A percentile compares a stretch with the other conserved stretches of the same genome.
Evolutionary conservation across 2,113 vertebrate species (phyloP).

Genomic region (zebrafish (Danio rerio)): GRCz12tu NC_133197.1:10078501-10079000

Average conservation of each 20-base stretch:
- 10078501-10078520: conserved; percentile 46
- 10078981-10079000: conserved; percentile 76
- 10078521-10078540: conserved; percentile 57
- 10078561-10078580: conserved; percentile 83
- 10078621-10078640: conserved; percentile 80
- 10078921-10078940: conserved; percentile 72
- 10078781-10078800: conserved; percentile 91
- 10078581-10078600: conserved; percentile 87
- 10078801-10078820: conserved; percentile 82
- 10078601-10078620: conserved; percentile 82
- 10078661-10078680: background rate
- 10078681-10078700: too few relatives aligned
- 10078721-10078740: conserved; percentile 83
- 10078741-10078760: conserved; percentile 78
- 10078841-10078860: background rate
- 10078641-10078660: conserved; percentile 74
- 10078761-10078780: conserved; percentile 85
- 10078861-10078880: background rate
- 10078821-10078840: background rate
- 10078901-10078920: conserved; percentile 70
- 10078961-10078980: conserved; percentile 86
- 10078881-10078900: conserved; percentile 84
- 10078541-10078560: conserved; percentile 84
- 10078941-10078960: conserved; percentile 84
- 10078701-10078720: background rate